A percentile compares a stretch with the other conserved stretches of the same genome.
These are phyloP conservation scores for Xestobium rufovillosum DNA, from an alignment of 2,888 invertebrate genomes.

Conservation along the genomic window DNA sequence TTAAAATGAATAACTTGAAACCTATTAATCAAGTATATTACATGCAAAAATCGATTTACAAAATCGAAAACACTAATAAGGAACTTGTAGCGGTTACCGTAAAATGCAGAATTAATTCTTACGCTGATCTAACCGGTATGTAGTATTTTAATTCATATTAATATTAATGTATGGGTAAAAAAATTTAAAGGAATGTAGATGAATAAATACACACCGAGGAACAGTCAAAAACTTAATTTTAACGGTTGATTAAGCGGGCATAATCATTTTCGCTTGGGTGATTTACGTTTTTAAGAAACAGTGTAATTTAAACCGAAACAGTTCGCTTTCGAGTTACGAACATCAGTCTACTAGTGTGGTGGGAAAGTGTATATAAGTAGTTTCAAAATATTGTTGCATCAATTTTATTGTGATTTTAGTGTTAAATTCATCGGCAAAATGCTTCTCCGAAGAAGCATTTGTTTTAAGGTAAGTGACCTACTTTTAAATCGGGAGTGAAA, in stretches of 20 bases:
- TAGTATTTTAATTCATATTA: too few relatives aligned
- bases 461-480: slow-evolving; percentile 34
- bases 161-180: too few relatives aligned
- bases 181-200: not conserved
- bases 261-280: slow-evolving; percentile 37
- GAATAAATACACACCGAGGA: slow-evolving; percentile 3
- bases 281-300: slow-evolving; percentile 35
- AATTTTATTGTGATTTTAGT: slow-evolving; percentile 29
- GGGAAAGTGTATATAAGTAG: slow-evolving; percentile 38
- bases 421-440: slow-evolving; percentile 25
- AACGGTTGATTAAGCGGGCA: slow-evolving; percentile 33
- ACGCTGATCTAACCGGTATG: too few relatives aligned
- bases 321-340: slow-evolving; percentile 35
- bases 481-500: not conserved
- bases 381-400: slow-evolving; percentile 30
- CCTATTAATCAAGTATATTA: too few relatives aligned
- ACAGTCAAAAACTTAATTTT: slow-evolving; percentile 27
- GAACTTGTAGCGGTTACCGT: too few relatives aligned
- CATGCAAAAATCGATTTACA: too few relatives aligned
- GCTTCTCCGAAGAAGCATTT: slow-evolving; percentile 37
- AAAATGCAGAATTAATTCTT: too few relatives aligned
- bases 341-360: slow-evolving; percentile 29
- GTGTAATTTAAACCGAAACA: slow-evolving; percentile 32
- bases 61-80: too few relatives aligned
- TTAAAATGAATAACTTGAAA: too few relatives aligned